Base-by-base conservation (phyloP, 2,113 vertebrate genomes). In the Phylloscopus trochilus region DNA sequence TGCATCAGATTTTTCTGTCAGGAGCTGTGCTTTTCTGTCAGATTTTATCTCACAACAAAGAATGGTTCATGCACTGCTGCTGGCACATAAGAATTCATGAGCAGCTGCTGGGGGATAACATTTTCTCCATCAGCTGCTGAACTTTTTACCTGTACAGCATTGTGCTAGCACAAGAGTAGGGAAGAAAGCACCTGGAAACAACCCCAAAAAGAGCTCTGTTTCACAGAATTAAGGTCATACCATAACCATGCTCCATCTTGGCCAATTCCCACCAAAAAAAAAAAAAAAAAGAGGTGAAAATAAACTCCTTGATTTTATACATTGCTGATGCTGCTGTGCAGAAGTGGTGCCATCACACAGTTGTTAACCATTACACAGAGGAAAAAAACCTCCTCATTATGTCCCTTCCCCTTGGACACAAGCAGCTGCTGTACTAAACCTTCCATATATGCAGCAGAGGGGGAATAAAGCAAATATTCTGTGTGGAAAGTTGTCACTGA, bases 21-120 rank as follows among this genome's bases (percentile, higher is more conserved):
- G 91, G 74, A 95, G 92, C 92, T 91, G 19, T 93, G 95, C 93
- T 96, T 93, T 96, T 88, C 92, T 96, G 94, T 96, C 88, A 87
- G 93, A 96, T 95, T 95, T 94, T 96, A 96, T 96, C 96, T 94
- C 44, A 56, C 83, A 89, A 96, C 94, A 95, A 96, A 95, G 93
- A 86, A 90, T 95, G 90, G 76, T 95, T 95, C 95, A 96, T 75
- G 92, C 94, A 90, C 94, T 94, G 91, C 95, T 95, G 94, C 92
- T 96, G 91, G 94, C 87, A 95, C 87, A 60, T 67, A 89, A 91
- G 96, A 96, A 95, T 93, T 96, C 96, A 93, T 78, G 91, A 94
- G 83, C 91, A 93, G 83, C 92, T 97, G 87, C 93, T 67, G 67
- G n/a, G 89, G 94, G 82, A 92, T 94, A 85, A 86, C 93, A 88